phyloP scores from a whole-genome alignment of 1,140 invertebrate species.

The Kradibia gibbosae region DNA sequence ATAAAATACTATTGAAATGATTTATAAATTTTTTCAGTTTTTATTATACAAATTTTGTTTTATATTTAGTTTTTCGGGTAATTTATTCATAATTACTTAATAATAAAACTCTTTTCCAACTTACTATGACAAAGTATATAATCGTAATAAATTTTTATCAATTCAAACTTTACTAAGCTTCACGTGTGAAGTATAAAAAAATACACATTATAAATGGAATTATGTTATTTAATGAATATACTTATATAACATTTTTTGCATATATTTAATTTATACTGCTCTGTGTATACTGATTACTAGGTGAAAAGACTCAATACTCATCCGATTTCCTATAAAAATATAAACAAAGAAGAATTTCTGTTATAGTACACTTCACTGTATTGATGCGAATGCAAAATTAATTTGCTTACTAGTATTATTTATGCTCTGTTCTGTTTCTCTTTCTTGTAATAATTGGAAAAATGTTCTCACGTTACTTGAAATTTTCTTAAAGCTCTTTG shows the following conservation, averaged over 20 bases:
- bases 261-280: background rate
- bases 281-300: background rate
- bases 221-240: background rate
- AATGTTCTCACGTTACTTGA: background rate
- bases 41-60: too few relatives aligned
- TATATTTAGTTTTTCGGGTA: too few relatives aligned
- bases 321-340: background rate
- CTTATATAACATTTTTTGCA: background rate
- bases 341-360: slow-evolving; percentile 17
- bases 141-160: too few relatives aligned
- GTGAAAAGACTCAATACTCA: background rate
- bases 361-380: background rate
- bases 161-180: too few relatives aligned
- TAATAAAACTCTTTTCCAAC: too few relatives aligned
- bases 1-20: too few relatives aligned
- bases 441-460: background rate
- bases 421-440: background rate
- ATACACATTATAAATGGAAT: too few relatives aligned
- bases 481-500: background rate
- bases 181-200: too few relatives aligned
- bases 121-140: too few relatives aligned
- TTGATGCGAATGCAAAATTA: background rate
- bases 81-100: too few relatives aligned
- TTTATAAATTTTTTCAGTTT: too few relatives aligned
- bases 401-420: background rate